Base-by-base conservation (phyloP, 2,113 vertebrate genomes). In the Tachysurus vachellii region DNA sequence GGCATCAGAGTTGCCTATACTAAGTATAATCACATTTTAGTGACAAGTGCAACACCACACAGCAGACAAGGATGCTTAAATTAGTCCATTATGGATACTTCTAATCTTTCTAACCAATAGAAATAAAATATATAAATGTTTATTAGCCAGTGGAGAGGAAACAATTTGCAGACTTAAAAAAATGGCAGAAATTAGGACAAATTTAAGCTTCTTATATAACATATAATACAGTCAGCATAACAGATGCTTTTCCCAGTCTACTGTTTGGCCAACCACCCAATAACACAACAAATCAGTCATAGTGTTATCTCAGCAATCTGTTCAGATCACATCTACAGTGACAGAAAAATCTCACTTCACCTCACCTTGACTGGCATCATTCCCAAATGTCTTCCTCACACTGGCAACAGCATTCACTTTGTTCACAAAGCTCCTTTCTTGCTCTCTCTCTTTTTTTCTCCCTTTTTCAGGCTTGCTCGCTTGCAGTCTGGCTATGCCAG, bases 401-500 rank as follows among this genome's bases (percentile, higher is more conserved):
- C 68, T 81, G 88, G 81, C 84, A 80, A 71, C 50, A 23, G 82
- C 64, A 23, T 75, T 83, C 77, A 66, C 71, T 89, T 89, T 86
- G 62, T 85, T 89, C 68, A 66, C 59, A 82, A 66, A 80, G 80
- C 73, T 87, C 81, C 68, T 86, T 14, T 61, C 86, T 86, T 75
- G 62, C 80, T 80, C 1, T 59, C 9, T 42, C 17, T 81, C 28
- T 79, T 10, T 47, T 80, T 87, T 62, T 73, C 82, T 86, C 5
- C 50, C 44, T 26, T 61, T 59, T 81, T 13, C 2, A 64, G 28
- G 50, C 85, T 83, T 71, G 44, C 75, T 77, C 44, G n/a, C 88
- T 89, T 90, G 71, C 85, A 88, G 86, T 80, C 87, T 64, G 83
- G 70, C 57, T 85, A 59, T 88, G 85, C 84, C 82, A 84, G 86